Evolutionary conservation across 1,140 invertebrate genomes (phyloP), one percentile per base, ranked within the genome.

Genomic region (Drosophila parvula): DNA sequence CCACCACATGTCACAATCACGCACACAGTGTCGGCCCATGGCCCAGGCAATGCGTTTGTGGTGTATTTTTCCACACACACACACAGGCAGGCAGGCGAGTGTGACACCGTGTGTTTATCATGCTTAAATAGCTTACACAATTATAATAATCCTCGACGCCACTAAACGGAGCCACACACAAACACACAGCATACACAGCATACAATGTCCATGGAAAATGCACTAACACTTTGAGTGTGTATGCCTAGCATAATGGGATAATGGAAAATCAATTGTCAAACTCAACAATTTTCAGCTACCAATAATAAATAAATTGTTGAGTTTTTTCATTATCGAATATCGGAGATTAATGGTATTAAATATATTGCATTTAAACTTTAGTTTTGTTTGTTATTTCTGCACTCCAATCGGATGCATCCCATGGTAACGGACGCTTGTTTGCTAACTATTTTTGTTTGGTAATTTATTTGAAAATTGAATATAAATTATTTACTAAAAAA

Each of bases 401-500:
- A 48, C 16, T 44, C 51, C n/a, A 59, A 41, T 36, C 28, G 50
- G 16, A 51, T 14, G 16, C 22, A 38, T 40, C 48, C 68, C 68
- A 71, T 68, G 59, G 34, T 60, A 32, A 34, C 28, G 30, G 51
- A 34, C 44, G 51, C 68, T 50, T 75, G 70, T 79, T 55, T 58
- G 62, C 40, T 48, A 83, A 84, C 67, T 65, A 64, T 81, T 86
- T 86, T 86, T 78, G 70, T 73, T 86, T 65, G 78, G 78, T 76
- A 86, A 86, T 86, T 86, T 81, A 86, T 79, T 86, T 76, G 67
- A 79, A 81, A 86, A 86, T 86, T 86, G 60, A 86, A 86, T 86
- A 85, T 85, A 79, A 86, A 86, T 86, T 88, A 86, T 88, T 73
- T 79, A 81, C 59, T 56, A 69, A 83, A 83, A 83, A 76, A 76